Conservation (phyloP, 2,888 invertebrate species). For the Sipunculus nudus region DNA sequence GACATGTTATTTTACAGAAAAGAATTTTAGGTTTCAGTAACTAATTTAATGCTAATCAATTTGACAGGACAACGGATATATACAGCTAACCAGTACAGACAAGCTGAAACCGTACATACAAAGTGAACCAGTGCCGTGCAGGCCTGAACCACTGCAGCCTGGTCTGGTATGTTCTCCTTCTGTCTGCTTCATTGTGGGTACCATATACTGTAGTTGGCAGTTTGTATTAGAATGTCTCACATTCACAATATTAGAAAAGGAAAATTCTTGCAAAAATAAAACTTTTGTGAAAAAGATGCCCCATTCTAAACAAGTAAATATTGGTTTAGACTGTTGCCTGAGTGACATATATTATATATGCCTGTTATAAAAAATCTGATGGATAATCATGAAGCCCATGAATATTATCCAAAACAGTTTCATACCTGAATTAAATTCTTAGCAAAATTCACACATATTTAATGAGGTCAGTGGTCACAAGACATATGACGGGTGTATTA, state of each 20-base stretch:
- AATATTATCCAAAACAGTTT: too few species aligned
- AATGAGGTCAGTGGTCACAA: too few species aligned
- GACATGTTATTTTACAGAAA: background rate
- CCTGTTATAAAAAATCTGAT: too few species aligned
- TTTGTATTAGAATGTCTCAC: background rate
- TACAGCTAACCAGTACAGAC: slow-evolving; percentile 55
- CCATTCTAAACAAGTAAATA: background rate
- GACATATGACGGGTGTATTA: too few species aligned
- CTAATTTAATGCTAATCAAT: too few species aligned
- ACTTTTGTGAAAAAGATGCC: background rate
- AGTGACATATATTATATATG: too few species aligned
- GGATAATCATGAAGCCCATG: too few species aligned
- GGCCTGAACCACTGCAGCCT: slow-evolving; percentile 44
- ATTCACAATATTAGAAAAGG: slow-evolving; percentile 4
- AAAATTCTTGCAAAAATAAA: background rate
- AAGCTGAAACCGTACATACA: slow-evolving; percentile 57
- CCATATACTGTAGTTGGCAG: background rate
- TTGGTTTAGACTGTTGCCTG: background rate
- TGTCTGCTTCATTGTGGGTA: too few species aligned
- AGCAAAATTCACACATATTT: too few species aligned
- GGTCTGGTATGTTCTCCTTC: slow-evolving; percentile 46
- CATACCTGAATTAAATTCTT: too few species aligned
- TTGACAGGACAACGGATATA: slow-evolving; percentile 58
- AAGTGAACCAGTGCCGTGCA: slow-evolving; percentile 49
- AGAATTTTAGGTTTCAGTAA: too few species aligned